phyloP scores from a whole-genome alignment of 2,113 vertebrate genomes.

The Paramormyrops kingsleyae region DNA sequence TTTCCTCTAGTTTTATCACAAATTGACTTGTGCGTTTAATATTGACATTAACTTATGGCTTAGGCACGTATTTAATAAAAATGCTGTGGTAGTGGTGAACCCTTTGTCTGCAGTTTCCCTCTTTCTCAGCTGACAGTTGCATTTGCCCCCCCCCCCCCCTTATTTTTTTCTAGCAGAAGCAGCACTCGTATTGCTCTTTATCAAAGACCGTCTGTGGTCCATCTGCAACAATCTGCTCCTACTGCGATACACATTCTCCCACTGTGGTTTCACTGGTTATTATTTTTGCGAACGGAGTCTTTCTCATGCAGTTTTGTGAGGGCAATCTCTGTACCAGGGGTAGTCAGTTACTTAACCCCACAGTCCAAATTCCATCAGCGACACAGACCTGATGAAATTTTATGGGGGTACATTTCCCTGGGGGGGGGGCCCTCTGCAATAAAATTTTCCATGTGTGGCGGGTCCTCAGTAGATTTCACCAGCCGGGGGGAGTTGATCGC shows the following conservation, averaged over 20 bases:
- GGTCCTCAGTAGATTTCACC: not conserved
- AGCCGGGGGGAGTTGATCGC: not conserved
- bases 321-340: not conserved
- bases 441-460: not conserved
- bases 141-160: not conserved
- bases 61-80: not conserved
- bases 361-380: not conserved
- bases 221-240: not conserved
- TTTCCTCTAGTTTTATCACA: not conserved
- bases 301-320: not conserved
- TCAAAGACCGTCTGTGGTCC: too few species aligned
- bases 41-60: not conserved
- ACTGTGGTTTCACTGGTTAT: not conserved
- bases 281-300: not conserved
- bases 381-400: not conserved
- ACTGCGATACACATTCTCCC: not conserved
- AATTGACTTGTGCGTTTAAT: not conserved
- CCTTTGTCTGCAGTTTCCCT: not conserved
- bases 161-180: not conserved
- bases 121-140: constrained; percentile 1
- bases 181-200: not conserved
- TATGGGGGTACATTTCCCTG: not conserved
- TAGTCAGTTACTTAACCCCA: not conserved
- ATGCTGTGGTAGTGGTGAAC: not conserved
- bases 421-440: not conserved